A percentile compares a stretch with the other conserved stretches of the same genome.
These are phyloP conservation scores for Menidia menidia DNA, from an alignment of 2,797 vertebrate genomes.

Conservation along the genomic window DNA sequence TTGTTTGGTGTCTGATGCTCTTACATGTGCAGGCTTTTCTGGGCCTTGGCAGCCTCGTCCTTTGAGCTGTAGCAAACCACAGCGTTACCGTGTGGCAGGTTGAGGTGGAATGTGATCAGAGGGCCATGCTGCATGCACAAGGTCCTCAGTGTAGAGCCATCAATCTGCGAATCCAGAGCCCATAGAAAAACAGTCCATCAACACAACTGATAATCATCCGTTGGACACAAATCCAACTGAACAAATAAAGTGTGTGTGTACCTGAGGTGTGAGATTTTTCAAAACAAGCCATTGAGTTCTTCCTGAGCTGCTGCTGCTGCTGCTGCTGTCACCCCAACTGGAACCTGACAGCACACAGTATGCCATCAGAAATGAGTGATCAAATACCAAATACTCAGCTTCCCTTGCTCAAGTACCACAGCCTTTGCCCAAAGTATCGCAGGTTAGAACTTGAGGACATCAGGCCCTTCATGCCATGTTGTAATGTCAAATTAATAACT, in stretches of 20 bases:
- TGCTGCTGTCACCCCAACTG: constrained; percentile 92
- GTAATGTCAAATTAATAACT: not conserved
- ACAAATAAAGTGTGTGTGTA: constrained; percentile 51
- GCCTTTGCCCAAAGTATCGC: not conserved
- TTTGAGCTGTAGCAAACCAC: constrained; percentile 98
- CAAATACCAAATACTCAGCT: too few species aligned
- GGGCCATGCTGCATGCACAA: constrained; percentile 98
- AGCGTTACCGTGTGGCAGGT: constrained; percentile 96
- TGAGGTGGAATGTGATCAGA: constrained; percentile 98
- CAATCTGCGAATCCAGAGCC: constrained; percentile 84
- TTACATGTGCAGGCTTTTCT: constrained; percentile 99
- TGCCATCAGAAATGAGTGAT: not conserved
- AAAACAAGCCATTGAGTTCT: constrained; percentile 99
- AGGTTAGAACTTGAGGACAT: not conserved
- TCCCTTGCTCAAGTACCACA: too few species aligned
- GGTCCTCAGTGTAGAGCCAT: constrained; percentile 95
- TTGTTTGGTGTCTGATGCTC: constrained; percentile 30
- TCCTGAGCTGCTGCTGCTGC: constrained; percentile 91
- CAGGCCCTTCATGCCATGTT: too few species aligned
- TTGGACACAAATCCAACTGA: not conserved
- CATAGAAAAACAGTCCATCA: not conserved
- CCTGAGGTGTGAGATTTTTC: constrained; percentile 99
- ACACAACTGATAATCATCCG: not conserved
- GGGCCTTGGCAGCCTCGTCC: constrained; percentile 98
- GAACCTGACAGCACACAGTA: constrained; percentile 82